Conservation (phyloP, 2,888 invertebrate species). For the Lycaena phlaeas region DNA sequence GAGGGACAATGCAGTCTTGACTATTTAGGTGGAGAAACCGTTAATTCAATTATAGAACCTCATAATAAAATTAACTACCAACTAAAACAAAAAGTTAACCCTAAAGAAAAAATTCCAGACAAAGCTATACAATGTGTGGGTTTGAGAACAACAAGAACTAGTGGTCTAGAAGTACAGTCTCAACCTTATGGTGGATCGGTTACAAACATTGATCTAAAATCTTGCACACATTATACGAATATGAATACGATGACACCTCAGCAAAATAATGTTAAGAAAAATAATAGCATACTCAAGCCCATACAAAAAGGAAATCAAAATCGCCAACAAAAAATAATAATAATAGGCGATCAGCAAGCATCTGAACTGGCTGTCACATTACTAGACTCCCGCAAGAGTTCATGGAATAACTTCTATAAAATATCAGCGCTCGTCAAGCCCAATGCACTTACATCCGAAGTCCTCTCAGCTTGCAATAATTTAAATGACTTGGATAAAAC, state of each 20-base stretch:
- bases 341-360: background rate
- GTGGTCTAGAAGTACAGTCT: background rate
- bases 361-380: background rate
- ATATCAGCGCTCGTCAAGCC: background rate
- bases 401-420: background rate
- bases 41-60: no score
- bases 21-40: background rate
- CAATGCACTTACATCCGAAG: background rate
- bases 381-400: background rate
- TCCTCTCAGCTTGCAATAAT: background rate
- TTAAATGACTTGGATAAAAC: background rate
- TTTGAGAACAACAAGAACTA: background rate
- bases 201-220: background rate
- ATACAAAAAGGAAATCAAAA: background rate
- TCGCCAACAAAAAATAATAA: background rate
- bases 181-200: background rate
- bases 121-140: background rate
- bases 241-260: no score
- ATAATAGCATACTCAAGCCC: background rate
- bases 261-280: background rate
- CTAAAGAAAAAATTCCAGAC: background rate
- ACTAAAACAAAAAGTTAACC: background rate
- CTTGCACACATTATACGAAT: background rate
- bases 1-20: background rate
- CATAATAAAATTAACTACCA: no score